Evolutionary conservation across 2,797 vertebrate genomes (phyloP).

Genomic region (Eulemur rubriventer): DNA sequence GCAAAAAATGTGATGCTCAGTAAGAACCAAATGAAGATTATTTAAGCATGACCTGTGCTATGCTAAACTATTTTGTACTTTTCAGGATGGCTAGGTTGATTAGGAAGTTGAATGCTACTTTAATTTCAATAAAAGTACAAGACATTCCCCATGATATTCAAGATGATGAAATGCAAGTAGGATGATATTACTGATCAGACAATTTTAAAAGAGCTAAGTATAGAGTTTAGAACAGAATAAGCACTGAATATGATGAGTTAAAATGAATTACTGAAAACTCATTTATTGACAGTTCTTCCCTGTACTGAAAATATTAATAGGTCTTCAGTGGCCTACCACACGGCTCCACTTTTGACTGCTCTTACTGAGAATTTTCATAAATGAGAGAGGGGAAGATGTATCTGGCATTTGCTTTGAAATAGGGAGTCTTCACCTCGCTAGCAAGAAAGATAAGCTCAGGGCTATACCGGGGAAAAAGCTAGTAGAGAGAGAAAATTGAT

Average conservation of each 20-base stretch:
- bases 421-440: neutral
- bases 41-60: neutral
- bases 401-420: neutral
- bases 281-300: neutral
- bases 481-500: neutral
- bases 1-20: neutral
- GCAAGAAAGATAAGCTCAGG: neutral
- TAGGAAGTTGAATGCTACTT: slow-evolving; percentile 21
- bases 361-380: neutral
- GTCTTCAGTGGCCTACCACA: neutral
- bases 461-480: neutral
- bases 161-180: neutral
- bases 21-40: slow-evolving; percentile 3
- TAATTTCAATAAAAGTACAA: neutral
- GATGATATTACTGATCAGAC: neutral
- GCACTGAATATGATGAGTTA: neutral
- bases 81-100: neutral
- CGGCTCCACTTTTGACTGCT: neutral
- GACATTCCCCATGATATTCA: neutral
- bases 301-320: neutral
- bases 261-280: neutral
- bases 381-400: neutral
- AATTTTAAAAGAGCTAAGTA: slow-evolving; percentile 10
- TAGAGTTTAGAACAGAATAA: slow-evolving; percentile 34
- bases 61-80: slow-evolving; percentile 14